phyloP scores from a whole-genome alignment of 2,888 invertebrate genomes.

The Scrobipalpa costella region DNA sequence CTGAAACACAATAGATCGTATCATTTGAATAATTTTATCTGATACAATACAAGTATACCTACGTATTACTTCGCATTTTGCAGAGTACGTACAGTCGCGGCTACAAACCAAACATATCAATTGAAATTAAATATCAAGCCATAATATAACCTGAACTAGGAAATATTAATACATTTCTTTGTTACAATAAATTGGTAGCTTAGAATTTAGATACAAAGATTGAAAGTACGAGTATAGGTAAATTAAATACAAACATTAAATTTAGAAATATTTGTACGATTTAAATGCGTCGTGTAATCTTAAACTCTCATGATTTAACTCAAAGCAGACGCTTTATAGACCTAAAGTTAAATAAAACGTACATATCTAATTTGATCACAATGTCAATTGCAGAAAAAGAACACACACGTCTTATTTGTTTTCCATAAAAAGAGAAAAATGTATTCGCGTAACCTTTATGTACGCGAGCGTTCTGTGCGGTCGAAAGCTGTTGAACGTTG shows the following conservation, averaged over 20 bases:
- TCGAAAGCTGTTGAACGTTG: neutral
- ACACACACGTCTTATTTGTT: no score
- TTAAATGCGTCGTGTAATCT: neutral
- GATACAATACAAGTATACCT: conserved; percentile 68
- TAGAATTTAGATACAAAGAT: neutral
- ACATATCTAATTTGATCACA: no score
- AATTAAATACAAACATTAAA: neutral
- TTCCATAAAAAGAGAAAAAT: no score
- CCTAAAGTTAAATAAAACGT: no score
- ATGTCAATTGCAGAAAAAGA: no score
- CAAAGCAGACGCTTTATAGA: no score
- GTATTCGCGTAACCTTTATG: neutral
- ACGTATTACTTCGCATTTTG: conserved; percentile 48
- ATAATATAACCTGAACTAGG: neutral
- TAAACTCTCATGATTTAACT: no score
- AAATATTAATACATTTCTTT: neutral
- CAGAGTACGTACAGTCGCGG: conserved; percentile 26
- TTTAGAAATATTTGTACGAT: neutral
- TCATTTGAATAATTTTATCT: conserved; percentile 79
- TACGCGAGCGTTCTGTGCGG: neutral
- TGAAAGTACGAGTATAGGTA: neutral
- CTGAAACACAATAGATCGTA: conserved; percentile 77
- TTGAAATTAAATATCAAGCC: neutral
- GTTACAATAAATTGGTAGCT: conserved; percentile 1
- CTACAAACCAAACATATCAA: neutral